Base-by-base conservation (phyloP, 2,797 vertebrate species). In the Perdix hodgsoniae region DNA sequence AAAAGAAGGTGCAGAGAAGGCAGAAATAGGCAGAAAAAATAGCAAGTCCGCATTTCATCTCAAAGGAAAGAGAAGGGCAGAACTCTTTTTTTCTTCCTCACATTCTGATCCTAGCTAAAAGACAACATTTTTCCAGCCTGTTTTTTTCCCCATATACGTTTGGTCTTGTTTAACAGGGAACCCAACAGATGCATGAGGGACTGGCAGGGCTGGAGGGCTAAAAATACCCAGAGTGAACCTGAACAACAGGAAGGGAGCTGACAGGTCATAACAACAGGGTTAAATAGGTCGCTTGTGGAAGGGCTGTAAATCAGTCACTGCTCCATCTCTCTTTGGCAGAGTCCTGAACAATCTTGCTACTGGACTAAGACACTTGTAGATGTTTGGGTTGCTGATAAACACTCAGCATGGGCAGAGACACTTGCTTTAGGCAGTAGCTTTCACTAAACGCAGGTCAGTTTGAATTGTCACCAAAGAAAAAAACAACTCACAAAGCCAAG, bases 401-500 rank as follows among this genome's bases (percentile, higher is more conserved):
- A 14, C 74, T 57, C 37, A 45, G 42, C 31, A 4, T 4, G 39
- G 59, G 39, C 59, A 31, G 29, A 17, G 27, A 70, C 16, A 14
- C 45, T 49, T 52, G 26, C 56, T 56, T 11, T 33, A 81, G 78
- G 50, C n/a, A 59, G 7, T 49, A 64, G n/a, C 50, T 86, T 82
- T 47, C 59, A 37, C 31, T 54, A 26, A 71, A 22, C 2, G 10
- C 24, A 78, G 9, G 67, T 26, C 40, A 29, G 19, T 24, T n/a
- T 22, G 33, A 82, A 49, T 39, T 84, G 37, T 45, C 45, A 42
- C 31, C 64, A 63, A 66, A 79, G 39, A 29, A 70, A 65, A 75
- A 89, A 92, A 83, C 81, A n/a, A 96, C 98, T 96, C 93, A 98
- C 98, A 98, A 77, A 94, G 90, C 83, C 65, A 93, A 79, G 19